Conservation (phyloP, 2,113 vertebrate genomes). For the Carassius gibelio region DNA sequence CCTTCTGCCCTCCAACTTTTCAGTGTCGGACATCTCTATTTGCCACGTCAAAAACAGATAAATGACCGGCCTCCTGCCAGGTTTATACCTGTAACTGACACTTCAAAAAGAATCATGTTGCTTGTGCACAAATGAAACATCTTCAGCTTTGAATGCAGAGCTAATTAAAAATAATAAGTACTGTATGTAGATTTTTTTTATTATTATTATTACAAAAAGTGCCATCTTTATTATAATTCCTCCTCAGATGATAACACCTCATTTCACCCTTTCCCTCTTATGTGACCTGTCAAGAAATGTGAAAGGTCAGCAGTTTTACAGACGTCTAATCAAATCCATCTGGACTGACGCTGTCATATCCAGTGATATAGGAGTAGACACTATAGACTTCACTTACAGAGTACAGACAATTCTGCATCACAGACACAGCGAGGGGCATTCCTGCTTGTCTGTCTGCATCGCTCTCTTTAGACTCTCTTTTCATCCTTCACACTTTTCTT, state of each 20-base stretch:
- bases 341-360: constrained; percentile 9
- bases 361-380: constrained; percentile 27
- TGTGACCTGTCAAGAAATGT: constrained; percentile 32
- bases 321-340: constrained; percentile 10
- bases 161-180: background rate
- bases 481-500: constrained; percentile 9
- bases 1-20: constrained; percentile 13
- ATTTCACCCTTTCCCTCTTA: constrained; percentile 15
- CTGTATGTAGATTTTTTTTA: background rate
- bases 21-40: constrained; percentile 38
- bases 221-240: background rate
- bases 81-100: background rate
- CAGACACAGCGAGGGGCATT: background rate
- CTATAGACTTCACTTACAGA: background rate
- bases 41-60: constrained; percentile 41
- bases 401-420: constrained; percentile 8
- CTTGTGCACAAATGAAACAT: background rate
- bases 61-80: constrained; percentile 32
- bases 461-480: background rate
- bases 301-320: constrained; percentile 37
- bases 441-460: constrained; percentile 12
- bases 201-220: constrained; percentile 1
- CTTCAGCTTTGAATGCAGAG: background rate
- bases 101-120: constrained; percentile 20
- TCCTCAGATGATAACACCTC: constrained; percentile 10